Evolutionary conservation across 2,888 invertebrate species (phyloP).

Genomic region (Pterostichus niger): DNA sequence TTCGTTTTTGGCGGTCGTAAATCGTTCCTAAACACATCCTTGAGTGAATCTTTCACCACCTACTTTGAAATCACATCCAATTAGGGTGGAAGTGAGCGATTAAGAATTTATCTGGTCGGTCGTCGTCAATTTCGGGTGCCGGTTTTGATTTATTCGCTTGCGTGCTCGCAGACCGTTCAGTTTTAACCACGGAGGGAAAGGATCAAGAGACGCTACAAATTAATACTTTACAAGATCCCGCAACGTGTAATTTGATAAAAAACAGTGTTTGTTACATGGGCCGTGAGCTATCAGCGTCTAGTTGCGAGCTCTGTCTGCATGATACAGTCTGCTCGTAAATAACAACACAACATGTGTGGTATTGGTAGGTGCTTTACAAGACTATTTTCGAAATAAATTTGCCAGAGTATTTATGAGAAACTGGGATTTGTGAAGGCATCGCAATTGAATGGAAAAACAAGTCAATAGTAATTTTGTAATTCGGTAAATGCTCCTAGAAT

Average conservation of each 20-base stretch:
- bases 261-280: constrained; percentile 32
- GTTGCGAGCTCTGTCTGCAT: too few relatives aligned
- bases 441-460: too few relatives aligned
- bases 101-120: not conserved
- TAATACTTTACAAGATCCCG: constrained; percentile 40
- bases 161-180: constrained; percentile 25
- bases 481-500: too few relatives aligned
- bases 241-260: constrained; percentile 43
- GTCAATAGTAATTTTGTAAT: too few relatives aligned
- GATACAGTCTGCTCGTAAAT: not conserved
- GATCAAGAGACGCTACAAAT: constrained; percentile 33
- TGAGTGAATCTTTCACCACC: constrained; percentile 13
- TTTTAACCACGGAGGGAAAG: constrained; percentile 6
- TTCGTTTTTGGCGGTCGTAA: not conserved
- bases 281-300: constrained; percentile 21
- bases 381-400: not conserved
- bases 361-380: not conserved
- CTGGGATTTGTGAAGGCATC: too few relatives aligned
- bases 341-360: constrained; percentile 13
- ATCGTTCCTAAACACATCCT: constrained; percentile 6
- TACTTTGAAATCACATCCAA: constrained; percentile 4
- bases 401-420: too few relatives aligned
- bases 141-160: constrained; percentile 37
- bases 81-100: constrained; percentile 12
- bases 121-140: constrained; percentile 11